Base-by-base conservation (phyloP, 2,888 invertebrate genomes). In the Watsonalla cultraria region DNA sequence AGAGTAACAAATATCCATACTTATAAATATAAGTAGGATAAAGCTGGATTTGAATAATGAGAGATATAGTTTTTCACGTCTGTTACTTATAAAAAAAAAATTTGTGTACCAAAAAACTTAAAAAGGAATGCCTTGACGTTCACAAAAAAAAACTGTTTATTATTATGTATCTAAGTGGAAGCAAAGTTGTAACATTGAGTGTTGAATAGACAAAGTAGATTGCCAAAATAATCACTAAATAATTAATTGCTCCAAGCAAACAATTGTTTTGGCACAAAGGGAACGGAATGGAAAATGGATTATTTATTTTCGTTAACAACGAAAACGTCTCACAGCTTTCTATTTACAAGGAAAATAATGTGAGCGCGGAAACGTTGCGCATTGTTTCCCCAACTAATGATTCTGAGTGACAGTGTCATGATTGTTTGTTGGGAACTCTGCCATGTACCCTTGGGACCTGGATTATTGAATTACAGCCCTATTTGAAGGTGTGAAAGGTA, bases 211-310 rank as follows among this genome's bases (percentile, higher is more conserved):
- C 51, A 35, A 55, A 51, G 8, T 9, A 35, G 34, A 39, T n/a
- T 42, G 11, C 7, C 46, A 51, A 52, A 47, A 11, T 42, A 11
- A 42, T 8, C 1, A 11, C 8, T 11, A 5, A 11, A 8, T 5
- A 42, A 42, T 42, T 42, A 42, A 42, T 42, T 42, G 42, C 11
- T 42, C 42, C 42, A 42, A 5, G 11, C 11, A 42, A 42, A 42
- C 9, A 42, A 11, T 11, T 42, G 42, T 5, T 42, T 42, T 11
- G 11, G 11, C 52, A 46, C 53, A 53, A 56, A 54, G 55, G 42
- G 46, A 42, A 53, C 57, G 58, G 51, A 59, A 58, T 47, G 52
- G 13, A 9, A 15, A 49, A 15, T 37, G 9, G 15, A 37, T 49
- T 35, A 48, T 49, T 42, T 42, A 42, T 42, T 42, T 49, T 47